Evolutionary conservation across 2,797 vertebrate species (phyloP), one percentile per base, ranked within the genome.

Genomic region (Clarias fuscus): DNA sequence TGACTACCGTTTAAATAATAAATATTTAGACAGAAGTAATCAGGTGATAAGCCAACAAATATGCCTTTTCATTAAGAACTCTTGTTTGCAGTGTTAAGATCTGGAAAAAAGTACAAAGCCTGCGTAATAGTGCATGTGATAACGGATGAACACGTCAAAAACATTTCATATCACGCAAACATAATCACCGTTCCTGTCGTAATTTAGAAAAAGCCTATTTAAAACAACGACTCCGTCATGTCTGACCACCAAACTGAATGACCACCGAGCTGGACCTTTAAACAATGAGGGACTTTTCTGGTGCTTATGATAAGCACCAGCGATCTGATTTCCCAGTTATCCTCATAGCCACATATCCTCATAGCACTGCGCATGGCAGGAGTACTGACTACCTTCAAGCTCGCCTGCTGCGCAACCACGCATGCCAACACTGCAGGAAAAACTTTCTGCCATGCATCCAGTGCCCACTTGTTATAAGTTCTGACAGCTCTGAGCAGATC

Each of bases 401-500:
- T 40, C 20, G 6, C 18, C 77, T 24, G 22, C 83, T 70, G 27
- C 40, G 33, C 65, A 56, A 43, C 24, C 75, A 37, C 17, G 20
- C n/a, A 40, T 67, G 70, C 59, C 79, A 82, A 65, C 67, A 58
- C 85, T 58, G 70, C 53, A 82, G 70, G 68, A 30, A 82, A 84
- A 84, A 37, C 64, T 65, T 59, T 75, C 68, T 64, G 59, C 43
- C 85, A 40, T 72, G 68, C 27, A 37, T 56, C 65, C 27, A 24
- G 53, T 83, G 81, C 64, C 65, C 27, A 70, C 64, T 22, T 48
- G 58, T 1, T 18, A 53, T 17, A 67, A 11, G 62, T 17, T 67
- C 79, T 67, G 81, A 58, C 30, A 24, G 40, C 33, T 65, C 59
- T 1, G 78, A 80, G 59, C 78, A 62, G n/a, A 58, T 56, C 73